Conservation (phyloP, 2,113 vertebrate species). For the Hypanus sabinus region DNA sequence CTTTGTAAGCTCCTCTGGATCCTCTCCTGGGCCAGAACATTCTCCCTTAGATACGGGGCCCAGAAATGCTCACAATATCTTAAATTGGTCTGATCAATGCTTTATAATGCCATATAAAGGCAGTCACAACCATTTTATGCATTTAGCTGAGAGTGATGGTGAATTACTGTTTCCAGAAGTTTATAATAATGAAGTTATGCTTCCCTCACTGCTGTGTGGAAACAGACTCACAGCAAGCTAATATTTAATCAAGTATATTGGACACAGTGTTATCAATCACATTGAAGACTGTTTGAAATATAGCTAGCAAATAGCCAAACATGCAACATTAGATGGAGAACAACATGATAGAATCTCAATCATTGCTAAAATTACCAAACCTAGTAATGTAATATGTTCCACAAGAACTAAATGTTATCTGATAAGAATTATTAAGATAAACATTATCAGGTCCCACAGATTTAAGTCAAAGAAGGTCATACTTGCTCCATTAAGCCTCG, state of each 20-base stretch:
- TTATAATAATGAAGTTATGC: conserved; percentile 51
- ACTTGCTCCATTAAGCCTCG: too few species aligned
- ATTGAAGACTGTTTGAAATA: conserved; percentile 44
- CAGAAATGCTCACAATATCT: too few species aligned
- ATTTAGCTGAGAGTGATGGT: too few species aligned
- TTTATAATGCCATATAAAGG: too few species aligned
- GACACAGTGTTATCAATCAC: conserved; percentile 45
- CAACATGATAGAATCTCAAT: not conserved
- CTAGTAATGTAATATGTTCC: not conserved
- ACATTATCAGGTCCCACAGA: not conserved
- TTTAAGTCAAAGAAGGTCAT: not conserved
- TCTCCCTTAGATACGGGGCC: too few species aligned
- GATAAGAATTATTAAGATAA: not conserved
- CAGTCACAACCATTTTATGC: too few species aligned
- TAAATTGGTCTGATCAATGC: too few species aligned
- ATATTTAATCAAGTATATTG: conserved; percentile 43
- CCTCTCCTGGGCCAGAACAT: too few species aligned
- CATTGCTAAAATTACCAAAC: not conserved
- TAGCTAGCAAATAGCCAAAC: conserved; percentile 42
- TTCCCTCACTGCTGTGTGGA: conserved; percentile 49
- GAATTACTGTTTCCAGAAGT: too few species aligned
- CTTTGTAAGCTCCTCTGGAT: too few species aligned
- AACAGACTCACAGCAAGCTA: conserved; percentile 42
- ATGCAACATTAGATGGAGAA: not conserved
- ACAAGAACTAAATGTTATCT: not conserved